Percentiles rank a stretch among this genome's conserved stretches.
Evolutionary conservation across 1,140 invertebrate species (phyloP).

Genomic region (Neuroterus valhalla): DNA sequence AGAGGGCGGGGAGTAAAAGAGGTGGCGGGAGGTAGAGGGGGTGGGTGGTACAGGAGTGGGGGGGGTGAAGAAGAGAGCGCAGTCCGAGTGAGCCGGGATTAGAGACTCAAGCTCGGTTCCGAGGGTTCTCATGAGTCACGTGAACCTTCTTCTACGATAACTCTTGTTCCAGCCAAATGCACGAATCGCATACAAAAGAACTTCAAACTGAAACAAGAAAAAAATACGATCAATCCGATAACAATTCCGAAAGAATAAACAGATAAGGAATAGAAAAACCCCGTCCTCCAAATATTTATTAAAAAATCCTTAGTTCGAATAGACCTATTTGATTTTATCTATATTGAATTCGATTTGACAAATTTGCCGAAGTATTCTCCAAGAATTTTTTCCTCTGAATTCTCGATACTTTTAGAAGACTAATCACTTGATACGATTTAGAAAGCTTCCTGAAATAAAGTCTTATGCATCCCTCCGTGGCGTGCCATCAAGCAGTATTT

Average conservation of each 20-base stretch:
- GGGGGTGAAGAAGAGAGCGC: conserved; percentile 23
- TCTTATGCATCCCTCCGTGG: conserved; percentile 14
- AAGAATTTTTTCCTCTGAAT: too few species aligned
- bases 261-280: too few species aligned
- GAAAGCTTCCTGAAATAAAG: conserved; percentile 17
- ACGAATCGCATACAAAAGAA: conserved; percentile 4
- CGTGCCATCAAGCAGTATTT: conserved; percentile 20
- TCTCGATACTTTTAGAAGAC: too few species aligned
- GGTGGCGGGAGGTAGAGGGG: conserved; percentile 9
- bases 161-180: conserved; percentile 10
- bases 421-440: too few species aligned
- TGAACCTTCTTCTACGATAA: conserved; percentile 18
- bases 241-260: too few species aligned
- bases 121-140: conserved; percentile 6
- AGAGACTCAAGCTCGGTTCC: conserved; percentile 16
- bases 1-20: conserved; percentile 18
- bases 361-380: too few species aligned
- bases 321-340: too few species aligned
- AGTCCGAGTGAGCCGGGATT: conserved; percentile 14
- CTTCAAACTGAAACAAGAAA: neutral
- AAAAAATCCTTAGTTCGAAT: too few species aligned
- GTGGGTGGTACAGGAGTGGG: neutral
- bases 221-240: too few species aligned
- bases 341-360: too few species aligned
- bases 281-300: too few species aligned